A percentile compares a stretch with the other conserved stretches of the same genome.
phyloP scores from a whole-genome alignment of 1,140 invertebrate genomes.

The Eupristina koningsbergeri region DNA sequence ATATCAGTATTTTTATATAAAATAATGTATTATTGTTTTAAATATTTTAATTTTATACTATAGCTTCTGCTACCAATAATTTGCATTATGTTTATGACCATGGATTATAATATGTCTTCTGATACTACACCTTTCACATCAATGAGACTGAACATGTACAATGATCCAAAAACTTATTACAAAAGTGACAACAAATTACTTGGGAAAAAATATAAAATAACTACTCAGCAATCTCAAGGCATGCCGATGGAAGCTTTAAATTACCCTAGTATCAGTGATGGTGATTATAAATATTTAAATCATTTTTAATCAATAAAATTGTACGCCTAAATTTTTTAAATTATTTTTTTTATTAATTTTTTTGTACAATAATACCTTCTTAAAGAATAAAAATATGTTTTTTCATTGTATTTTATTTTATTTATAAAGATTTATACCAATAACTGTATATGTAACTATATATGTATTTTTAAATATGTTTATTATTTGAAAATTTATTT shows the following conservation, averaged over 20 bases:
- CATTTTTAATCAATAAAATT: too few relatives aligned
- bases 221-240: slow-evolving; percentile 51
- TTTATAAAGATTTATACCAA: too few relatives aligned
- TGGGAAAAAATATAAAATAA: slow-evolving; percentile 54
- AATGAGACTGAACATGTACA: slow-evolving; percentile 60
- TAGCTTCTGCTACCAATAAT: slow-evolving; percentile 63
- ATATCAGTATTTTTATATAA: slow-evolving; percentile 23
- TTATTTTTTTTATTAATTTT: too few relatives aligned
- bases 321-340: too few relatives aligned
- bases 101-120: slow-evolving; percentile 60
- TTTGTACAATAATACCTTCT: too few relatives aligned
- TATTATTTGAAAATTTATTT: too few relatives aligned
- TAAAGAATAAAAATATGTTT: too few relatives aligned
- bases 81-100: slow-evolving; percentile 59
- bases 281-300: slow-evolving; percentile 44
- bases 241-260: slow-evolving; percentile 12
- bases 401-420: too few relatives aligned
- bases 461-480: too few relatives aligned
- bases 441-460: too few relatives aligned
- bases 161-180: slow-evolving; percentile 59
- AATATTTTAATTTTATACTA: slow-evolving; percentile 42
- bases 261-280: slow-evolving; percentile 52
- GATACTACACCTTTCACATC: slow-evolving; percentile 55
- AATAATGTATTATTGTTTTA: not conserved
- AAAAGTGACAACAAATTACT: slow-evolving; percentile 53